Conservation (phyloP, 92 coral and sea anemone genomes). For the Bergia sp. region DNA sequence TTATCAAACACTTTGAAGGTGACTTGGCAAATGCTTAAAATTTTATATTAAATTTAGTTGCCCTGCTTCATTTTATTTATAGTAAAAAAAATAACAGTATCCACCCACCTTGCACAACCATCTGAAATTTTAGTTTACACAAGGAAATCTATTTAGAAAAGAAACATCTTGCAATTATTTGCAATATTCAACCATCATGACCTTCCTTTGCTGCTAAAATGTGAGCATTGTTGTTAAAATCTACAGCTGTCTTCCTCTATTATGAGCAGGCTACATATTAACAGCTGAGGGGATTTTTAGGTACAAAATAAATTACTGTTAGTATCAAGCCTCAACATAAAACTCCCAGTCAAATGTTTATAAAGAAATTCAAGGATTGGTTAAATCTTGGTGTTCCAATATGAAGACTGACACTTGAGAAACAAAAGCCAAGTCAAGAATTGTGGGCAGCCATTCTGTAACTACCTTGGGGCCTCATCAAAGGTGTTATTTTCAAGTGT, state of each 20-base stretch:
- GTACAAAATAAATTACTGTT: neutral
- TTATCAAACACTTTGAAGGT: neutral
- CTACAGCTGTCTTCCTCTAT: neutral
- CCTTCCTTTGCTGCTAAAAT: slow-evolving; percentile 3
- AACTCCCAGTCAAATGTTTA: neutral
- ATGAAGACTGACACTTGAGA: slow-evolving; percentile 35
- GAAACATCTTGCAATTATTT: slow-evolving; percentile 7
- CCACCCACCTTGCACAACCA: slow-evolving; percentile 41
- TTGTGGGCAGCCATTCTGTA: slow-evolving; percentile 49
- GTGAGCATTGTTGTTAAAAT: neutral
- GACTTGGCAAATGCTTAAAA: neutral
- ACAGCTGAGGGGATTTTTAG: neutral
- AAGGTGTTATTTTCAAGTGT: slow-evolving; percentile 53
- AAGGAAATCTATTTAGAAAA: slow-evolving; percentile 38
- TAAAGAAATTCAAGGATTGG: slow-evolving; percentile 1
- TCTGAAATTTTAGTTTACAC: slow-evolving; percentile 44
- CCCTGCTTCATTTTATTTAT: neutral
- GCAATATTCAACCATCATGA: neutral
- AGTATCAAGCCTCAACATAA: neutral
- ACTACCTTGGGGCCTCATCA: slow-evolving; percentile 47
- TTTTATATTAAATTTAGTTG: neutral
- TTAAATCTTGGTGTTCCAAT: slow-evolving; percentile 35
- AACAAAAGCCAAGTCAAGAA: slow-evolving; percentile 43
- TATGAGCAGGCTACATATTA: neutral
- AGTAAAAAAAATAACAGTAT: neutral